Evolutionary conservation across 2,888 invertebrate species (phyloP).

Genomic region (Ceraclea dissimilis): DNA sequence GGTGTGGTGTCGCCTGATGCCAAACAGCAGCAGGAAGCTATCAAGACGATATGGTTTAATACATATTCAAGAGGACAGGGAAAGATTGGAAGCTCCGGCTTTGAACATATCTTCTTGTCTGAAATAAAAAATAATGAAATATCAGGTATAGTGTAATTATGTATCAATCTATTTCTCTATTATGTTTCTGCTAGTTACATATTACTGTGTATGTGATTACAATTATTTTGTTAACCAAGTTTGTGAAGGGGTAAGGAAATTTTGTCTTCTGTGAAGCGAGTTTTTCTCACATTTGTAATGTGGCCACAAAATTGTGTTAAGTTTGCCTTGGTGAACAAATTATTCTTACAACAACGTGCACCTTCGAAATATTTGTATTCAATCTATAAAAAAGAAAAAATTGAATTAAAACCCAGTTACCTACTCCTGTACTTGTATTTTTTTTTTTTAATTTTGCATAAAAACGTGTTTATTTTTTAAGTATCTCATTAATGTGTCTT

Average conservation of each 20-base stretch:
- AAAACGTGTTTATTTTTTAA: no score
- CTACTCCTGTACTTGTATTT: no score
- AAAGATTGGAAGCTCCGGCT: conserved; percentile 79
- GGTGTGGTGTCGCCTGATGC: conserved; percentile 57
- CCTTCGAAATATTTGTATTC: no score
- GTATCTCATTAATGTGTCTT: no score
- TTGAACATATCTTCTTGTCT: conserved; percentile 87
- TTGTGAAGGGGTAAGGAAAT: neutral
- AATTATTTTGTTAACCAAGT: neutral
- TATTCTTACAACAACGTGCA: no score
- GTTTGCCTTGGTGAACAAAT: no score
- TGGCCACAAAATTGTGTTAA: no score
- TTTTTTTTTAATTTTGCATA: no score
- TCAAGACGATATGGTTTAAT: conserved; percentile 71
- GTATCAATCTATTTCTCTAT: neutral
- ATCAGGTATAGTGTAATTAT: conserved; percentile 36
- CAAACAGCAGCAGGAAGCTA: conserved; percentile 61
- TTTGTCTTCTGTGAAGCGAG: no score
- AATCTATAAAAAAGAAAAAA: no score
- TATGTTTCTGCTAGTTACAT: conserved; percentile 3
- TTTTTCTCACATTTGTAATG: no score
- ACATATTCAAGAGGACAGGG: conserved; percentile 75
- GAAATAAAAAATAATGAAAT: conserved; percentile 75
- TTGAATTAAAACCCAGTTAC: no score
- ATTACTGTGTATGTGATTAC: neutral